Evolutionary conservation across 1,140 invertebrate genomes (phyloP), one percentile per base, ranked within the genome.

Genomic region (Meloidogyne hapla): DNA sequence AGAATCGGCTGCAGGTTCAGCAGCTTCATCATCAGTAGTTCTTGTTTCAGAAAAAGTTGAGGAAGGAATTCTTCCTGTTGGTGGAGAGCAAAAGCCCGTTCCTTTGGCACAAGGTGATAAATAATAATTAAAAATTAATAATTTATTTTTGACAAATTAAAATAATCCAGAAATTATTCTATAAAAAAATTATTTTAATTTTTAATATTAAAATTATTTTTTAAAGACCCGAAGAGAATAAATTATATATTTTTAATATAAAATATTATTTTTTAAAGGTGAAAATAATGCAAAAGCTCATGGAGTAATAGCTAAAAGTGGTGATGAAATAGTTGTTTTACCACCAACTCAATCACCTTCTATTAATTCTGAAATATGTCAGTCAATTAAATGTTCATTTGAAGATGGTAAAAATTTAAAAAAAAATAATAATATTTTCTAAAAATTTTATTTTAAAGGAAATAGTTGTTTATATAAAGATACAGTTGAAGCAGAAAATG

Each of bases 401-500:
- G 85, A 86, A 78, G 76, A 81, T 56, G 85, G 83, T 71, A 77
- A 61, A 18, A 12, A 15, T 23, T 15, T 13, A 69, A 26, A 33
- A 69, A 23, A 73, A 21, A n/a, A 0, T n/a, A 26, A n/a, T 13
- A 75, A 23, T 68, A 5, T 42, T 18, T 73, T 72, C 5, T 69
- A 67, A 72, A 61, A 21, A 25, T 18, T 13, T 21, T 18, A 21
- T 73, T 33, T 13, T 40, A 42, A 33, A 83, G 81, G 83, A 61
- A 80, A 75, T 66, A 82, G 83, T n/a, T 86, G 85, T 75, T 62
- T 65, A 12, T 86, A 87, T 70, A 77, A 78, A 61, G 83, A 86
- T 64, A 83, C 77, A 12, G 78, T 87, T 61, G 84, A 84, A 48
- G 79, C 75, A 15, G 84, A 87, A 48, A 81, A 79, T 8, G 21